Base-by-base conservation (phyloP, 2,797 vertebrate genomes). In the Meriones psammophilus region DNA sequence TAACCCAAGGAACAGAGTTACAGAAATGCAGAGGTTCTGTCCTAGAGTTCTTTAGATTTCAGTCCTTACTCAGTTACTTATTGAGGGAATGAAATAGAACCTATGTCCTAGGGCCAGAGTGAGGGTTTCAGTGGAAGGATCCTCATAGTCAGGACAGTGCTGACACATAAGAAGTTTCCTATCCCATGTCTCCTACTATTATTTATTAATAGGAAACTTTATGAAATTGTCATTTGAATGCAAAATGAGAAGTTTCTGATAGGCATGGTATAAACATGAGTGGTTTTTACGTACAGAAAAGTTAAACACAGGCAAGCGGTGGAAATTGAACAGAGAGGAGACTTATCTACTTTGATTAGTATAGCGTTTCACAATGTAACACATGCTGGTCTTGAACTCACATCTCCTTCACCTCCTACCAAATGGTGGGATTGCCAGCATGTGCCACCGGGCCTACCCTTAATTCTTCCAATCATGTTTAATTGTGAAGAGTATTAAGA, bases 141-240 rank as follows among this genome's bases (percentile, higher is more conserved):
- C 24, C 26, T 33, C 12, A n/a, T 60, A 60, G 71, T 50, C 50
- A 88, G 13, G 83, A 62, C 20, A 95, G 22, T 66, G 3, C 10
- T 73, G 6, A 12, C 9, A 54, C 9, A 20, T 76, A 85, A 94
- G 56, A 88, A 80, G 2, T n/a, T 87, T 46, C 26, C 22, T 15
- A 39, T 30, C 13, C 33, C 20, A 46, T 69, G 4, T 39, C 73
- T 24, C 60, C 39, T 73, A 1, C 68, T 93, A 39, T 54, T 93
- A 83, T 92, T 97, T 88, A 60, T 88, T 89, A 89, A 73, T 81
- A 24, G 81, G 60, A 81, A 69, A 69, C 83, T 78, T 62, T 81
- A 77, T 80, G 76, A 77, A 87, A 39, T 93, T 83, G 78, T 28
- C 84, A 22, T 71, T 66, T 77, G n/a, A 89, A 84, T 92, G 39